These are phyloP conservation scores for Toxotes lorentzi DNA, from an alignment of 2,797 vertebrate species.

Conservation along the genomic window DNA sequence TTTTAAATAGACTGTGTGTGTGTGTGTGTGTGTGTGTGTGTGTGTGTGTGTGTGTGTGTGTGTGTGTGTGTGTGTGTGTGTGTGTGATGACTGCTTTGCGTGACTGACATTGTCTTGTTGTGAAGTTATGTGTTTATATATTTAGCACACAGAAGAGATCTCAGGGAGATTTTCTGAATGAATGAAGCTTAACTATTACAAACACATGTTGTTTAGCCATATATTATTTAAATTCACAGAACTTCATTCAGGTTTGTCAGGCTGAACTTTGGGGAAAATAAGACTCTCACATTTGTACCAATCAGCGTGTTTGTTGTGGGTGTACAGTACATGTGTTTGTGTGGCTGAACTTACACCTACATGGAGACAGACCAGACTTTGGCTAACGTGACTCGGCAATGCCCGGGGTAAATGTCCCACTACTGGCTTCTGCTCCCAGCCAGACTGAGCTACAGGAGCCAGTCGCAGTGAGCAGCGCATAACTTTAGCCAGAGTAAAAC, in stretches of 20 bases:
- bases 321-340: slow-evolving; percentile 9
- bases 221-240: neutral
- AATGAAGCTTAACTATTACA: neutral
- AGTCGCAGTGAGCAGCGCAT: slow-evolving; percentile 43
- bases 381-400: slow-evolving; percentile 55
- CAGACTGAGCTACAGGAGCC: slow-evolving; percentile 53
- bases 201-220: neutral
- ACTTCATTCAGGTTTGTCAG: too few species aligned
- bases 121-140: neutral
- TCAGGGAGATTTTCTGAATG: too few species aligned
- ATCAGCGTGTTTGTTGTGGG: slow-evolving; percentile 21
- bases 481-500: slow-evolving; percentile 68
- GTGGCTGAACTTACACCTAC: slow-evolving; percentile 41
- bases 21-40: too few species aligned
- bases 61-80: too few species aligned
- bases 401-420: slow-evolving; percentile 54
- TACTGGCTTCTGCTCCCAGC: slow-evolving; percentile 59
- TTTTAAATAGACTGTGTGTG: neutral
- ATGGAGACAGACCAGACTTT: slow-evolving; percentile 56
- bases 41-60: too few species aligned
- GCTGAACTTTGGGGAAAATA: neutral
- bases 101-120: too few species aligned
- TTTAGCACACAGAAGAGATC: too few species aligned
- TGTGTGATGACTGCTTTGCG: too few species aligned
- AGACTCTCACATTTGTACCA: slow-evolving; percentile 25